Conservation (phyloP, 2,113 vertebrate genomes). For the Tichodroma muraria region DNA sequence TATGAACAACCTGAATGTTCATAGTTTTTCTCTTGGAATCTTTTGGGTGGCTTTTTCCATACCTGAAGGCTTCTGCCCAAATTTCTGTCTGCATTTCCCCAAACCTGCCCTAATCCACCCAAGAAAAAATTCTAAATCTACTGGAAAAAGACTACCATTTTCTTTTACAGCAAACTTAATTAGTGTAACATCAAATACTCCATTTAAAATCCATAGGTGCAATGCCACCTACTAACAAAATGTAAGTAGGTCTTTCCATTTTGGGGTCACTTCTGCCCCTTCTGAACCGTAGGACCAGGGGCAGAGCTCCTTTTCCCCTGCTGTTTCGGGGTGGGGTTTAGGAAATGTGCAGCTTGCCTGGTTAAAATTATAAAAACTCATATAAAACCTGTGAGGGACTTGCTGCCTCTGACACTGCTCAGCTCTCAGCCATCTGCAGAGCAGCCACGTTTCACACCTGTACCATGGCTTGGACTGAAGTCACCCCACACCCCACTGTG, state of each 20-base stretch:
- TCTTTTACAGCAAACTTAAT: neutral
- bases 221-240: neutral
- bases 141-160: fast-evolving
- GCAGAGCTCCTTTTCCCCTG: neutral
- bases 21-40: fast-evolving
- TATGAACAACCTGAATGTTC: too few relatives aligned
- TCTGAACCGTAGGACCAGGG: too few relatives aligned
- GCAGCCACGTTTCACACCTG: neutral
- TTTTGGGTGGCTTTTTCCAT: neutral
- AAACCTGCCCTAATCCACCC: neutral
- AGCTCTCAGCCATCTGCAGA: neutral
- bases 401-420: neutral
- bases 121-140: neutral
- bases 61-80: fast-evolving
- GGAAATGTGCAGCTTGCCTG: neutral
- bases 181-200: fast-evolving
- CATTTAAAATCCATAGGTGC: fast-evolving
- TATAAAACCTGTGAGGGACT: neutral
- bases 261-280: neutral
- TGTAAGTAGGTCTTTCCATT: neutral
- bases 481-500: neutral
- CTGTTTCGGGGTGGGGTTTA: neutral
- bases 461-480: fast-evolving
- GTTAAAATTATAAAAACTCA: neutral
- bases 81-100: fast-evolving